Evolutionary conservation across 1,140 invertebrate genomes (phyloP).

Genomic region (Polypedilum pembai): DNA sequence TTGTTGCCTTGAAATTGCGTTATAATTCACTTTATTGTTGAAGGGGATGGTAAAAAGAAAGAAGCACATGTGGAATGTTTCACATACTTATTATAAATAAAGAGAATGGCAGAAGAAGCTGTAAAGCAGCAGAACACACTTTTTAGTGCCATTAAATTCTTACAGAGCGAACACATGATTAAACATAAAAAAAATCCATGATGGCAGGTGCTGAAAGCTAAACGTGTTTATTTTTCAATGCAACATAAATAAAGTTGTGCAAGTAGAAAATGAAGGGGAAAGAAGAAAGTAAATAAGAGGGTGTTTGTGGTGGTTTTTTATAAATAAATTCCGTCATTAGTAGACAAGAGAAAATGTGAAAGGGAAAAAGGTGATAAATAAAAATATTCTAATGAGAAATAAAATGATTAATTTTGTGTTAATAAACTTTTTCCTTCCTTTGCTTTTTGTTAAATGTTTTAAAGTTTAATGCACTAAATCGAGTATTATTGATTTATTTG

Average conservation of each 20-base stretch:
- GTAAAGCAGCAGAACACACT: background rate
- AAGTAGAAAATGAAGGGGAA: no score
- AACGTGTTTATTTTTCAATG: conserved; percentile 14
- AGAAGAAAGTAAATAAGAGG: no score
- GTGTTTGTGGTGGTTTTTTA: no score
- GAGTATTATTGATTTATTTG: no score
- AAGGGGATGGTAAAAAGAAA: background rate
- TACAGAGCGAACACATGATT: background rate
- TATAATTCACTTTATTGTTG: conserved; percentile 4
- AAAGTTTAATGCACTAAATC: no score
- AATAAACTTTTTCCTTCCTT: no score
- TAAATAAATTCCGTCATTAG: no score
- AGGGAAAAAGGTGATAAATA: no score
- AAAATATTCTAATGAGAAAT: no score
- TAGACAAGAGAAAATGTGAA: no score
- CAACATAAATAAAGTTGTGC: background rate
- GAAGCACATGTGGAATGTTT: conserved; percentile 11
- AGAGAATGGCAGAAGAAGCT: background rate
- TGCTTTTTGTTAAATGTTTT: no score
- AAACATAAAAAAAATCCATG: background rate
- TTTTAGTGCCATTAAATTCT: conserved; percentile 14
- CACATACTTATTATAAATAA: background rate
- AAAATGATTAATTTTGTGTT: no score
- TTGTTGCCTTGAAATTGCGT: background rate
- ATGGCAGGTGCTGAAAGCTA: conserved; percentile 15